These are phyloP conservation scores for Aphelenchoides fujianensis DNA, from an alignment of 1,140 invertebrate species.

Conservation along the genomic window DNA sequence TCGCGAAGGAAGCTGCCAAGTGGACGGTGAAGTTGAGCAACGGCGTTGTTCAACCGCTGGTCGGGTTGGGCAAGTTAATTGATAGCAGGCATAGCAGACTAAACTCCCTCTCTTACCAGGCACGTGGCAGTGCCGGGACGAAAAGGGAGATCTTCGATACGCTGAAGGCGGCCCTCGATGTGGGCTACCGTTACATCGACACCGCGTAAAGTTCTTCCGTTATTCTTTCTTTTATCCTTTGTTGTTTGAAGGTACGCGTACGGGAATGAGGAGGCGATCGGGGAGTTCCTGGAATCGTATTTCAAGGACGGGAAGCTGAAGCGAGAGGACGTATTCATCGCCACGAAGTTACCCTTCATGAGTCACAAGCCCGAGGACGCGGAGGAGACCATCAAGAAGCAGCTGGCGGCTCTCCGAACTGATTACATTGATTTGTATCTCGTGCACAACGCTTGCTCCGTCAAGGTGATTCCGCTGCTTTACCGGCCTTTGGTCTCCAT, in stretches of 20 bases:
- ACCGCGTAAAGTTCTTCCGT: conserved; percentile 67
- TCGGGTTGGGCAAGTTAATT: conserved; percentile 77
- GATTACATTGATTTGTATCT: conserved; percentile 47
- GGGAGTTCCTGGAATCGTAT: conserved; percentile 62
- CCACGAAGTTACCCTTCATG: conserved; percentile 66
- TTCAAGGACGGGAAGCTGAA: conserved; percentile 62
- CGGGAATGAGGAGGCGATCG: conserved; percentile 64
- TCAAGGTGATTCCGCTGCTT: conserved; percentile 26
- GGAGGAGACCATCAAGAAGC: conserved; percentile 52
- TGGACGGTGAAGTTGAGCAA: conserved; percentile 32
- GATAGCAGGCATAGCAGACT: no score
- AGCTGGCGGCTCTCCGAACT: conserved; percentile 58
- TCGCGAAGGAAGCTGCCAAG: neutral
- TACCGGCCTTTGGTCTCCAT: no score
- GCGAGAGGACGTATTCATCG: conserved; percentile 65
- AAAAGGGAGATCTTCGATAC: conserved; percentile 8
- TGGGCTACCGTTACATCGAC: conserved; percentile 73
- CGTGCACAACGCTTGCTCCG: conserved; percentile 28
- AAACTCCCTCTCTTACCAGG: no score
- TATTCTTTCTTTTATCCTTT: neutral
- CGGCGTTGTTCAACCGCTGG: conserved; percentile 67
- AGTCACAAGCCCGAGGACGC: conserved; percentile 13
- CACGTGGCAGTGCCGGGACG: conserved; percentile 8
- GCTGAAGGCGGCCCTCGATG: conserved; percentile 70
- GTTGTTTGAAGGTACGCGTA: conserved; percentile 63